Evolutionary conservation across 2,113 vertebrate species (phyloP).

Genomic region (Emberiza fucata): DNA sequence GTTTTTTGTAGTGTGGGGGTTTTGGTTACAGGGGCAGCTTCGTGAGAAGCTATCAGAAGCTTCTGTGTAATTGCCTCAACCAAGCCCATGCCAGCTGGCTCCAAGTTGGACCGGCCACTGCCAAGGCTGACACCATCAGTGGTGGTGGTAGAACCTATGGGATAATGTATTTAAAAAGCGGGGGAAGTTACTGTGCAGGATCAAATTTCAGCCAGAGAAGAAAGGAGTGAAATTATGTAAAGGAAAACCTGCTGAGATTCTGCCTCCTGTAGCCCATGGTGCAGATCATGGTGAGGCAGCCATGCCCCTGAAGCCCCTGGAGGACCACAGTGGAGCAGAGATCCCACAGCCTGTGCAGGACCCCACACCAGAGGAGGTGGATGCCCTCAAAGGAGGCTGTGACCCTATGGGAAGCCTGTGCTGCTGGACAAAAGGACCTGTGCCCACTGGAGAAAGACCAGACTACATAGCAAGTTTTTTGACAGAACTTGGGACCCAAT

Average conservation of each 20-base stretch:
- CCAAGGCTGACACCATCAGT: neutral
- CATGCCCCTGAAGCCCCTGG: neutral
- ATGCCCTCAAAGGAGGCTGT: neutral
- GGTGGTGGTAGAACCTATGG: too few relatives aligned
- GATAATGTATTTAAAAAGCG: neutral
- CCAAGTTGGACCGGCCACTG: neutral
- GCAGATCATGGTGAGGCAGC: neutral
- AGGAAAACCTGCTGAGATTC: neutral
- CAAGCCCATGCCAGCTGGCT: neutral
- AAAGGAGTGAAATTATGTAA: neutral
- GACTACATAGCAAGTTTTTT: neutral
- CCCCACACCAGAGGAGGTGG: neutral
- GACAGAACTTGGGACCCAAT: neutral
- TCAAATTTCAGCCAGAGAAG: neutral
- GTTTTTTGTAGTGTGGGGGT: neutral
- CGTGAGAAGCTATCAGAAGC: neutral
- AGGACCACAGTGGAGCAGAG: neutral
- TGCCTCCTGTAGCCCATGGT: neutral
- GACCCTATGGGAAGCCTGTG: neutral
- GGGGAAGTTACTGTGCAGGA: neutral
- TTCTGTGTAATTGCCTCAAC: neutral
- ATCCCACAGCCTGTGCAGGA: neutral
- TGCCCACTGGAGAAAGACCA: neutral
- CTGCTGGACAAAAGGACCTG: neutral
- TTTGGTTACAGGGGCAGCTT: neutral